Evolutionary conservation across 2,797 vertebrate species (phyloP), one percentile per base, ranked within the genome.

Genomic region (Leuciscus waleckii): DNA sequence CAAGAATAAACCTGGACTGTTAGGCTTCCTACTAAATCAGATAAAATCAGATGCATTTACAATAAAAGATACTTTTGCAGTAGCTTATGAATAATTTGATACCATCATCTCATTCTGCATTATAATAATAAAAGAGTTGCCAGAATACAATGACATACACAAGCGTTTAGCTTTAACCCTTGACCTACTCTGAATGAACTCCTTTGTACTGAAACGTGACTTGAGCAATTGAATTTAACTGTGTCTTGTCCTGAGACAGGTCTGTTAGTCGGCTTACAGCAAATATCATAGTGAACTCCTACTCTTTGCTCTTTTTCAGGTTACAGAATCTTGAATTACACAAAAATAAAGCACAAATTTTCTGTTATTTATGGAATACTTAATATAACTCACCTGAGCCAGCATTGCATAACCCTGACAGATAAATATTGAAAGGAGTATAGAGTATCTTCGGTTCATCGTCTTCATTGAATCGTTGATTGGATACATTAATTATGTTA

Each of bases 311-410:
- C 23, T 61, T 61, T 41, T 13, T 41, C 75, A 76, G 21, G 3
- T n/a, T 23, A n/a, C 10, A 14, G 29, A 26, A 43, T 14, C 39
- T 49, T 32, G n/a, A 26, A 35, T 49, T 17, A 41, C 4, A 74
- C 37, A 32, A 21, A 21, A 39, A 29, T 8, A 71, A 26, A 39
- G 16, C 32, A 81, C 21, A 2, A 1, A 1, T 39, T 61, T 39
- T 75, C 43, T 58, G 17, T 17, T n/a, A 41, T 17, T 49, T 65
- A 32, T 37, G 3, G 11, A 43, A 69, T 19, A 14, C 35, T 1
- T 67, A 7, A 35, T 35, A 41, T 49, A 19, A 92, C 95, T 93
- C 92, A 96, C 95, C 95, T 96, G 94, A 89, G 93, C 93, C 85
- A 69, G 89, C 7, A 89, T 73, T 85, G 88, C 75, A 87, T 87